Evolutionary conservation across 1,140 invertebrate genomes (phyloP), one percentile per base, ranked within the genome.

Genomic region (Musca vetustissima): DNA sequence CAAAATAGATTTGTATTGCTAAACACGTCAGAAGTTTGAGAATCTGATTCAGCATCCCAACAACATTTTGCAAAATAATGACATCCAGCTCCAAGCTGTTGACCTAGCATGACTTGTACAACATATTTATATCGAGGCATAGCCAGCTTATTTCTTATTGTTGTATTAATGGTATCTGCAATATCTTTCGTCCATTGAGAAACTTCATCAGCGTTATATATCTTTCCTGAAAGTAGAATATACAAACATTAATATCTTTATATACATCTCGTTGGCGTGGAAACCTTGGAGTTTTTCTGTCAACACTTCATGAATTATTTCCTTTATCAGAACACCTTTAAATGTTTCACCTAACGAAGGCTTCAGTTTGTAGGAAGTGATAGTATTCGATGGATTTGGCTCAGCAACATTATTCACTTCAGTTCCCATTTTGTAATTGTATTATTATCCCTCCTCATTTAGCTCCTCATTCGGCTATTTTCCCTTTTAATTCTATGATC

Each of bases 11-110:
- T 69, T 8, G 67, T 48, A 72, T 70, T 72, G n/a, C 66, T 69
- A 50, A 70, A 73, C 8, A 68, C 43, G 50, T 73, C 71, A 2
- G 72, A 73, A 9, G 64, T 50, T 59, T 72, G 49, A 14, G 57
- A 69, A 69, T 73, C 72, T 6, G 67, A 69, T 36, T 72, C 69
- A 17, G 72, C 72, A 65, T 73, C 72, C 72, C 72, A 73, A 13
- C 71, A 66, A 28, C 72, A 73, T 68, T 69, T 68, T 0, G 69
- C 71, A 19, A 67, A 69, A 57, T 72, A 72, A 28, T 69, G 53
- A 64, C 59, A 68, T 24, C 70, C 72, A 53, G 70, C 66, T 50
- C 70, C 70, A 13, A 68, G 24, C 32, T 73, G 72, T 52, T 72
- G 70, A 0, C 67, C 70, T 19, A 73, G 21, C 11, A 52, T 69